These are phyloP conservation scores for Bugula neritina DNA, from an alignment of 2,888 invertebrate genomes.

Conservation along the genomic window DNA sequence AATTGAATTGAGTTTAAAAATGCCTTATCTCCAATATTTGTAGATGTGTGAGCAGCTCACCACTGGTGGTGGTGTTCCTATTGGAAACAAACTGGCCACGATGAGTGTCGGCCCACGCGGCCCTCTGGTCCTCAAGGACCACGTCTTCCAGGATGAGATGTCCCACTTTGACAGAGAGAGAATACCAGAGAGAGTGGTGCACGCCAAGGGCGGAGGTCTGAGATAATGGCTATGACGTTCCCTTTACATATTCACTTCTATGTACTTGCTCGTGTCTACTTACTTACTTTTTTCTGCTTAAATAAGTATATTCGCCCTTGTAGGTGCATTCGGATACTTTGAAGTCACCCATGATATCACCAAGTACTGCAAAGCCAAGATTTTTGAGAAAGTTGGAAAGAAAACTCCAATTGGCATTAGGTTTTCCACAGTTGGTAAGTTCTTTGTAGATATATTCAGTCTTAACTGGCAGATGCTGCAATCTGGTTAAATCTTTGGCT, in stretches of 20 bases:
- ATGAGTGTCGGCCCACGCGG: conserved; percentile 82
- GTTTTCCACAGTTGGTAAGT: conserved; percentile 56
- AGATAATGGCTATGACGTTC: conserved; percentile 29
- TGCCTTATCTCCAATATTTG: no score
- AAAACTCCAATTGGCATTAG: conserved; percentile 54
- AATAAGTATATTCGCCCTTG: no score
- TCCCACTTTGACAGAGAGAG: conserved; percentile 79
- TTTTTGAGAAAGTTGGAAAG: conserved; percentile 55
- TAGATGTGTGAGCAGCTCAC: conserved; percentile 58
- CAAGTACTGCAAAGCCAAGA: conserved; percentile 54
- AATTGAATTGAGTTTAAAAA: no score
- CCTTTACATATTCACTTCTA: neutral
- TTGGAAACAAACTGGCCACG: conserved; percentile 69
- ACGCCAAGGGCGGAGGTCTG: conserved; percentile 87
- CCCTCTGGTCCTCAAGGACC: conserved; percentile 80
- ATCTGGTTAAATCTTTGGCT: no score
- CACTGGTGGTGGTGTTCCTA: conserved; percentile 74
- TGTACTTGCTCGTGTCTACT: neutral
- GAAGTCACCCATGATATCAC: conserved; percentile 57
- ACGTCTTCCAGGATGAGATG: conserved; percentile 60
- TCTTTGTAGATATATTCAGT: neutral
- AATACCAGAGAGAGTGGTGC: conserved; percentile 91
- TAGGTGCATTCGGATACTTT: conserved; percentile 56
- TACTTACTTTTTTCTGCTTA: neutral
- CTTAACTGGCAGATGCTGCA: neutral